Conservation (phyloP, 2,113 vertebrate genomes). For the Gallinago jamesoni region DNA sequence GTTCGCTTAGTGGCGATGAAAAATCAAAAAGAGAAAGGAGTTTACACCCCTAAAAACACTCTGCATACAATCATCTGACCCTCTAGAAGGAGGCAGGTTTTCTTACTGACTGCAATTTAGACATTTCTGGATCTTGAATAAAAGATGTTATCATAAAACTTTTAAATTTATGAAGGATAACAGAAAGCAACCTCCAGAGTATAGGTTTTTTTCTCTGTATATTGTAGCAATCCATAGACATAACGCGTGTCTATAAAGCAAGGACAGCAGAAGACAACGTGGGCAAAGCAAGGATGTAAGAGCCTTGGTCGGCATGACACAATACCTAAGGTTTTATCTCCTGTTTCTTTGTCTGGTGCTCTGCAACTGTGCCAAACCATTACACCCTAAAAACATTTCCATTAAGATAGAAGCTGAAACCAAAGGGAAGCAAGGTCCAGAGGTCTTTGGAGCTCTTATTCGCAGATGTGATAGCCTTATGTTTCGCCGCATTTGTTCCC, state of each 20-base stretch:
- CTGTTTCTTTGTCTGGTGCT: neutral
- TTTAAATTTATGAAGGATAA: neutral
- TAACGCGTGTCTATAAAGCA: neutral
- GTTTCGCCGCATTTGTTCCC: conserved; percentile 4
- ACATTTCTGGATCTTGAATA: neutral
- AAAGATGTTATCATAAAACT: neutral
- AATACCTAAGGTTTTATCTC: neutral
- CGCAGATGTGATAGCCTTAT: neutral
- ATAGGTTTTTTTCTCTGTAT: neutral
- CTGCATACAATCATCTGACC: neutral
- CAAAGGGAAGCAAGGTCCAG: conserved; percentile 16
- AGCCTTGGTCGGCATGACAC: neutral
- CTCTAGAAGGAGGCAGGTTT: neutral
- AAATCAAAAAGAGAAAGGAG: neutral
- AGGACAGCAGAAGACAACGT: neutral
- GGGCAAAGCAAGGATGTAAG: neutral
- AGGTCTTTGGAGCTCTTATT: neutral
- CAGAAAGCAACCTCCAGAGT: neutral
- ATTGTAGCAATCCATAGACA: neutral
- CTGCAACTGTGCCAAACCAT: conserved; percentile 8
- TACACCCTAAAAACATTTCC: neutral
- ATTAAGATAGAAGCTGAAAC: neutral
- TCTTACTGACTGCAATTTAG: neutral
- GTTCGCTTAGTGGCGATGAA: neutral
- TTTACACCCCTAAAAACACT: neutral